Conservation (phyloP, 2,888 invertebrate species). For the Corbicula japonica region DNA sequence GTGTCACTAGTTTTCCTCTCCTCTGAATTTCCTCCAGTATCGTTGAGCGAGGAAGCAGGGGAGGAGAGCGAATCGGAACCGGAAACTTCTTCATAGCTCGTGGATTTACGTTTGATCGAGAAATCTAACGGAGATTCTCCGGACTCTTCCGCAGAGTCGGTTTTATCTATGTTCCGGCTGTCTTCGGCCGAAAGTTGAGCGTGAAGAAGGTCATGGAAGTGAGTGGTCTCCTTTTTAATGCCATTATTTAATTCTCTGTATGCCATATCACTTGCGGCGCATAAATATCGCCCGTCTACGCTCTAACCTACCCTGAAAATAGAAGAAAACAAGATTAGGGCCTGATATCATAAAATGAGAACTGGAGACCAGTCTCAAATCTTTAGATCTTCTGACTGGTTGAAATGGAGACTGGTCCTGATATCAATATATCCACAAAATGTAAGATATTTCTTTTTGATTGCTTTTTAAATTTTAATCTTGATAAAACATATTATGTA, state of each 20-base stretch:
- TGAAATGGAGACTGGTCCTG: no score
- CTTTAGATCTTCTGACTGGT: no score
- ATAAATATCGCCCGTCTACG: conserved; percentile 22
- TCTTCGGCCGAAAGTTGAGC: conserved; percentile 64
- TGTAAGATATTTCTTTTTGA: no score
- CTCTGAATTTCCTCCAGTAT: conserved; percentile 65
- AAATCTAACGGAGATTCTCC: conserved; percentile 78
- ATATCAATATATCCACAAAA: no score
- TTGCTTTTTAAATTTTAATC: no score
- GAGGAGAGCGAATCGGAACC: conserved; percentile 70
- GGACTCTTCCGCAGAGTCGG: conserved; percentile 71
- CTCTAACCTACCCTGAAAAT: conserved; percentile 39
- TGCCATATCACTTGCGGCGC: conserved; percentile 51
- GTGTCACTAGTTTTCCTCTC: conserved; percentile 55
- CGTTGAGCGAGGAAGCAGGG: conserved; percentile 69
- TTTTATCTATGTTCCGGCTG: conserved; percentile 61
- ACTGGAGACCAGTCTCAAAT: no score
- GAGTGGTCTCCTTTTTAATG: conserved; percentile 63
- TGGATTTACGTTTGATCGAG: conserved; percentile 74
- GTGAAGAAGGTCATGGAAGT: conserved; percentile 63
- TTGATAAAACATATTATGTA: no score
- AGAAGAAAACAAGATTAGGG: no score
- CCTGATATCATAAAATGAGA: no score
- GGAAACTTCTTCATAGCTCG: conserved; percentile 67
- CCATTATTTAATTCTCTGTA: conserved; percentile 63